Conservation (phyloP, 2,113 vertebrate genomes). For the Corythaixoides concolor region DNA sequence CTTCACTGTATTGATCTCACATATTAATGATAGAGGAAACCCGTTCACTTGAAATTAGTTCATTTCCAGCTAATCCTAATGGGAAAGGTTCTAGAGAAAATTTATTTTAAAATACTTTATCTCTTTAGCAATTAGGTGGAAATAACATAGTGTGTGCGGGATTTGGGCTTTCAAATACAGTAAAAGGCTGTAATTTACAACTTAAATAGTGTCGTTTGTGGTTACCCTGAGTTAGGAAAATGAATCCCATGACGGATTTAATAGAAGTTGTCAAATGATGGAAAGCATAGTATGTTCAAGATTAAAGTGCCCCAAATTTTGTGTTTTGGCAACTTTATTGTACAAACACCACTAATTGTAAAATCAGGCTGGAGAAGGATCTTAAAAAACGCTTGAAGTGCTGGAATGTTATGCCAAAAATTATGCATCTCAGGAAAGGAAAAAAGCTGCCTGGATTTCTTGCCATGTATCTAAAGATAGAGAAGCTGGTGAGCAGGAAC, state of each 20-base stretch:
- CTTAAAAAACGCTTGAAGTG: neutral
- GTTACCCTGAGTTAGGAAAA: neutral
- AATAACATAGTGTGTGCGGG: neutral
- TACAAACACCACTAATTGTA: neutral
- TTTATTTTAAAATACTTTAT: slow-evolving; percentile 18
- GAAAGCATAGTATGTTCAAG: neutral
- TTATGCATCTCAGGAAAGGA: neutral
- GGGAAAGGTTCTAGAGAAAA: slow-evolving; percentile 19
- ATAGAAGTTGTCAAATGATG: neutral
- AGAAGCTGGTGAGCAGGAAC: neutral
- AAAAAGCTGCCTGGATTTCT: neutral
- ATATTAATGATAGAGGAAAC: slow-evolving; percentile 10
- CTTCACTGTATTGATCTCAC: neutral
- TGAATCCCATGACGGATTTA: neutral
- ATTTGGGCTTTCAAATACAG: slow-evolving; percentile 4
- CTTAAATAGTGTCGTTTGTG: neutral
- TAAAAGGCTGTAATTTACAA: neutral
- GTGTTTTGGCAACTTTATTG: neutral
- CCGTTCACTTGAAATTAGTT: neutral
- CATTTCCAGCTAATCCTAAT: slow-evolving; percentile 22
- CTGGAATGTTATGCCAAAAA: neutral
- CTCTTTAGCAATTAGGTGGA: slow-evolving; percentile 12
- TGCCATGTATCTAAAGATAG: neutral
- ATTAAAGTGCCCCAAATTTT: neutral
- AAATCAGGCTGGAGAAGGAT: neutral